Evolutionary conservation across 2,797 vertebrate species (phyloP).

Genomic region (Sebastes kiyomatsui): DNA sequence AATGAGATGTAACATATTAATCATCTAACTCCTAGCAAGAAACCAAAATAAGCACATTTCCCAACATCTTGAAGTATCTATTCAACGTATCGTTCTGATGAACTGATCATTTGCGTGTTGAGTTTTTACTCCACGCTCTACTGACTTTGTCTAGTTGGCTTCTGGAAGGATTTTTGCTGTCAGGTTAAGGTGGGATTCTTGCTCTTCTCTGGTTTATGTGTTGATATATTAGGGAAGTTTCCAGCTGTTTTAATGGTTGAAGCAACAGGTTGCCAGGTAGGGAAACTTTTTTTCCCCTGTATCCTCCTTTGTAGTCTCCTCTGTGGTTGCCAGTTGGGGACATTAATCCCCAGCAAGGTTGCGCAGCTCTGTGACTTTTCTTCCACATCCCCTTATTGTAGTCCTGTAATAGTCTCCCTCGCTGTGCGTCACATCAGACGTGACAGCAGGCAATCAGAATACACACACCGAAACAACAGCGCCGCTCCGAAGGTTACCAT

Average conservation of each 20-base stretch:
- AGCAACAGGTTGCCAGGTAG: slow-evolving; percentile 21
- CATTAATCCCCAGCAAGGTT: slow-evolving; percentile 47
- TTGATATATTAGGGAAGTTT: slow-evolving; percentile 14
- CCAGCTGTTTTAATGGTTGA: slow-evolving; percentile 19
- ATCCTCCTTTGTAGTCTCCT: slow-evolving; percentile 33
- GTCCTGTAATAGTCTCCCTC: slow-evolving; percentile 51
- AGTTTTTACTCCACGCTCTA: not conserved
- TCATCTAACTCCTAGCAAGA: not conserved
- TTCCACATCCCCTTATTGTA: slow-evolving; percentile 37
- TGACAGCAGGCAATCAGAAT: slow-evolving; percentile 70
- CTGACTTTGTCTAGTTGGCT: not conserved
- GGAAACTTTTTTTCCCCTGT: slow-evolving; percentile 4
- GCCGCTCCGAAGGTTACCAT: slow-evolving; percentile 71
- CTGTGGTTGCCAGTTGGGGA: slow-evolving; percentile 30
- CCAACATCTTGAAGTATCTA: not conserved
- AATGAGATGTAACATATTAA: no score
- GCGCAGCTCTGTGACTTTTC: slow-evolving; percentile 40
- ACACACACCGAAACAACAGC: slow-evolving; percentile 56
- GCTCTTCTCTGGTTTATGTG: slow-evolving; percentile 1
- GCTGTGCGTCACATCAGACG: slow-evolving; percentile 71
- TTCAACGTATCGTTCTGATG: not conserved
- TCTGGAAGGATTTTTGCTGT: not conserved
- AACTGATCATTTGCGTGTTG: not conserved
- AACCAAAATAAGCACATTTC: not conserved
- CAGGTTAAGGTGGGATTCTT: not conserved